A percentile compares a stretch with the other conserved stretches of the same genome.
Conservation (phyloP, 35 echinoderm and acorn worm species). For the Lytechinus pictus region DNA sequence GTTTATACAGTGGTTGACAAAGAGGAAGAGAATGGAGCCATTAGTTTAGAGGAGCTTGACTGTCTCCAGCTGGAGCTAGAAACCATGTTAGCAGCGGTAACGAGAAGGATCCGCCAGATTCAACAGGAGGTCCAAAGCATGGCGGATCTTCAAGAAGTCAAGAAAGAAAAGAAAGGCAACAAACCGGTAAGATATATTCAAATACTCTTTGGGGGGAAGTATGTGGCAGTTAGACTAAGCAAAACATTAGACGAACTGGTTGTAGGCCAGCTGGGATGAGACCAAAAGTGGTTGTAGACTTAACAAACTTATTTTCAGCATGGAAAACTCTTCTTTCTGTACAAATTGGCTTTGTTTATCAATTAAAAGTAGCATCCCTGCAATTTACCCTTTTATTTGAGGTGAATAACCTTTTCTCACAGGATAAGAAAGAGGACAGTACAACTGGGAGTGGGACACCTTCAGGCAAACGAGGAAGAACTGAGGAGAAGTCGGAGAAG, state of each 20-base stretch:
- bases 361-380: too few species aligned
- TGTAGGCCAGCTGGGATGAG: too few species aligned
- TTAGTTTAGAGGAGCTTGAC: constrained; percentile 86
- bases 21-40: constrained; percentile 72
- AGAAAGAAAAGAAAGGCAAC: constrained; percentile 82
- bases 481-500: constrained; percentile 86
- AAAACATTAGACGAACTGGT: too few species aligned
- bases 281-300: too few species aligned
- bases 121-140: constrained; percentile 79
- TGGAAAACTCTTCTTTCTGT: too few species aligned
- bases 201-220: too few species aligned
- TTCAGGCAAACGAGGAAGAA: constrained; percentile 82
- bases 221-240: too few species aligned
- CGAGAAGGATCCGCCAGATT: constrained; percentile 78
- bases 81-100: constrained; percentile 74
- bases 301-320: too few species aligned
- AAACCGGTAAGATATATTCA: constrained; percentile 70
- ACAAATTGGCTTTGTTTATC: too few species aligned
- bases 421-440: constrained; percentile 63
- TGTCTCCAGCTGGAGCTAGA: constrained; percentile 91
- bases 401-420: neutral
- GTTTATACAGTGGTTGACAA: constrained; percentile 58
- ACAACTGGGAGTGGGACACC: neutral
- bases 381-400: neutral
- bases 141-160: constrained; percentile 81